Evolutionary conservation across 2,113 vertebrate species (phyloP).

Genomic region (Gracilinanus agilis): DNA sequence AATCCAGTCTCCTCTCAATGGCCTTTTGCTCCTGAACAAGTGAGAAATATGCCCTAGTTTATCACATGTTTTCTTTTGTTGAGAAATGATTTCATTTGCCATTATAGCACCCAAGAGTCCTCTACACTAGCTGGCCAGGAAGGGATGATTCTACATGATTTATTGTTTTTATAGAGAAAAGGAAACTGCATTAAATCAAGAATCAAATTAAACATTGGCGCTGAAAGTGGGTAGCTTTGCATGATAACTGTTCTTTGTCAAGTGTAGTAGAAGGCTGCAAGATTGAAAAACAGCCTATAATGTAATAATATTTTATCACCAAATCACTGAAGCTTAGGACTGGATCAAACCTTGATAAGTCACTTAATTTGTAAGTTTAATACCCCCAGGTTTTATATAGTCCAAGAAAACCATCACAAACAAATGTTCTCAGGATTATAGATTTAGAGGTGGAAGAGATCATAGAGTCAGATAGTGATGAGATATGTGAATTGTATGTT

Average conservation of each 20-base stretch:
- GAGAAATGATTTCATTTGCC: slow-evolving; percentile 54
- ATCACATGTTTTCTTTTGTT: slow-evolving; percentile 54
- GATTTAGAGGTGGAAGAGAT: neutral
- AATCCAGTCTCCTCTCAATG: slow-evolving; percentile 39
- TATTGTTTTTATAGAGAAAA: slow-evolving; percentile 73
- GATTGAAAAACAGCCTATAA: slow-evolving; percentile 17
- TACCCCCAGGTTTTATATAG: neutral
- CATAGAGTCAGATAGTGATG: neutral
- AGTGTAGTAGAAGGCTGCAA: slow-evolving; percentile 66
- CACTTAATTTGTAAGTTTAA: neutral
- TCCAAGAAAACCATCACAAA: neutral
- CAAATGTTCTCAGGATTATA: neutral
- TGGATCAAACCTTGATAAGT: neutral
- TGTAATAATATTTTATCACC: neutral
- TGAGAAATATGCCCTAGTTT: slow-evolving; percentile 46
- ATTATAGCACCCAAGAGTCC: slow-evolving; percentile 33
- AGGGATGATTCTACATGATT: slow-evolving; percentile 60
- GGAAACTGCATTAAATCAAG: slow-evolving; percentile 54
- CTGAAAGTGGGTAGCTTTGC: slow-evolving; percentile 66
- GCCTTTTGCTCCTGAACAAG: slow-evolving; percentile 53
- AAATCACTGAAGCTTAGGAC: neutral
- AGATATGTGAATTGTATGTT: neutral
- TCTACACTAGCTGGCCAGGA: slow-evolving; percentile 67
- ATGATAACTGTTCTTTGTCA: slow-evolving; percentile 67
- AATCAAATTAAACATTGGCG: slow-evolving; percentile 79